These are phyloP conservation scores for Sycophaga agraensis DNA, from an alignment of 1,140 invertebrate species.

Conservation along the genomic window DNA sequence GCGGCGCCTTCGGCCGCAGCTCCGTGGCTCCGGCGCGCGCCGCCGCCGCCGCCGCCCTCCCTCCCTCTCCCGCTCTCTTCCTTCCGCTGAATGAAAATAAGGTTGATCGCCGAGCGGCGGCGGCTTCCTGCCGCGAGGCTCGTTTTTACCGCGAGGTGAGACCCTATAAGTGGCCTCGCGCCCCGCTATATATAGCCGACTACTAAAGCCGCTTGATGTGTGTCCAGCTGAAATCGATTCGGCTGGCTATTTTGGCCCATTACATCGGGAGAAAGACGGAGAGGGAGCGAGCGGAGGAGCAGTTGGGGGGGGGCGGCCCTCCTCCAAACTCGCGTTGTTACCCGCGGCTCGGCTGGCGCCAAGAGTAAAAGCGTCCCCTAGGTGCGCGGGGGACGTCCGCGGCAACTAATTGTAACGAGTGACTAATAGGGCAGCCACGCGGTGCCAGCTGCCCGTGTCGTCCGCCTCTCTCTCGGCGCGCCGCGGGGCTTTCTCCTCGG, in stretches of 20 bases:
- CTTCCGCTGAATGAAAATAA: background rate
- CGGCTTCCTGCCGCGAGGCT: no score
- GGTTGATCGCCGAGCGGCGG: background rate
- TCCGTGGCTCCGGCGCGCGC: background rate
- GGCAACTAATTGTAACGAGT: slow-evolving; percentile 23
- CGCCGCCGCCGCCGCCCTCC: no score
- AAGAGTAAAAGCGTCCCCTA: slow-evolving; percentile 6
- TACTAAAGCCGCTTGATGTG: background rate
- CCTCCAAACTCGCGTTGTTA: background rate
- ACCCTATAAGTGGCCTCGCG: no score
- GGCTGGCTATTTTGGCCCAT: slow-evolving; percentile 19
- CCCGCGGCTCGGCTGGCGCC: background rate
- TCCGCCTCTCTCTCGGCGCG: no score
- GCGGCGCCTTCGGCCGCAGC: background rate
- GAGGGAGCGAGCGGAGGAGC: slow-evolving; percentile 33
- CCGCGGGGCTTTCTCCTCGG: no score
- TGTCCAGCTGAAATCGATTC: slow-evolving; percentile 22
- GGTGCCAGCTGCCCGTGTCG: no score
- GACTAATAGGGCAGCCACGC: slow-evolving; percentile 14
- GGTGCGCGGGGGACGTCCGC: background rate
- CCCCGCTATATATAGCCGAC: background rate
- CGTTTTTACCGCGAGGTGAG: no score
- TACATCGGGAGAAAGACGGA: background rate
- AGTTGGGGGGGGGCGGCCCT: no score
- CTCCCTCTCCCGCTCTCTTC: background rate